Evolutionary conservation across 2,113 vertebrate genomes (phyloP), one percentile per base, ranked within the genome.

Genomic region (Kryptolebias marmoratus): DNA sequence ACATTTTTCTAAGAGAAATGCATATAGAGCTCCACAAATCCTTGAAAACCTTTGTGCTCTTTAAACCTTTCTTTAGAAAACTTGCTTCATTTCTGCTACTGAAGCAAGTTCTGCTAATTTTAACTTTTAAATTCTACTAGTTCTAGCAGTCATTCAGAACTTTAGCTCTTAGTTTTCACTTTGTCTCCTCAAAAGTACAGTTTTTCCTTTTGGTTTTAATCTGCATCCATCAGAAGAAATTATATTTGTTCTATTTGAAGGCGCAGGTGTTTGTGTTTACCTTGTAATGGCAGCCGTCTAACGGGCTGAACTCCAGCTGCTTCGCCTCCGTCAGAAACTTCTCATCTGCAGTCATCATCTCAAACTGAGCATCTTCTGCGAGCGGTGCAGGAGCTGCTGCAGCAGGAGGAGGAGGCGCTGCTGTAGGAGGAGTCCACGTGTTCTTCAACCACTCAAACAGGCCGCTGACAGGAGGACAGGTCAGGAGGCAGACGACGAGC

Each of bases 401-500:
- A 8, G 64, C 31, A 9, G 67, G 1, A 15, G 68, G 10, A 0
- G 72, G 48, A 11, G 72, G 14, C 1, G 64, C 10, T 2, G 74
- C 22, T 60, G 82, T 9, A 3, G 85, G 68, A 14, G 83, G 79
- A 1, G 80, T 30, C 0, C 64, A 64, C 0, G 57, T 12, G 30
- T 28, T 68, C 63, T 71, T 91, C 82, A 95, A 9, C 94, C 94
- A 95, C 10, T 91, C 92, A 79, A 95, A 95, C 54, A 94, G 82
- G 0, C 88, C 92, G 2, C 28, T 72, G 16, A 71, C 83, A 9
- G 10, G 59, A 6, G 79, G 80, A 65, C 61, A 76, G 27, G 48
- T 54, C 56, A 93, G 63, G 32, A 77, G 2, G 47, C 50, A 54
- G 22, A 87, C 1, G 1, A 87, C 11, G 18, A 90, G 45, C 56